Base-by-base conservation (phyloP, 2,113 vertebrate genomes). In the Morone chrysops region DNA sequence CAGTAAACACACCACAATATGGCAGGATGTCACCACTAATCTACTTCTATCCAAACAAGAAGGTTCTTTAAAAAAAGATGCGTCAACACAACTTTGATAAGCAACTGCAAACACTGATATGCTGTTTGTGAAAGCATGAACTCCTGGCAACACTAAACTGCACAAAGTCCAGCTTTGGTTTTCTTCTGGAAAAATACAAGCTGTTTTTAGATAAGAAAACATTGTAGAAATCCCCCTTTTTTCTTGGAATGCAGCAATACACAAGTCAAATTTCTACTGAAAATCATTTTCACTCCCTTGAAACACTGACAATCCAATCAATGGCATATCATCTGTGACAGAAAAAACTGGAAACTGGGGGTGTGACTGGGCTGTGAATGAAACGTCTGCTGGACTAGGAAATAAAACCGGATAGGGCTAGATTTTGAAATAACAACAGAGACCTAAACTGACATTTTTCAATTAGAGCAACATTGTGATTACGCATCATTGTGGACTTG, bases 261-360 rank as follows among this genome's bases (percentile, higher is more conserved):
- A 67, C 61, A 67, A 41, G 43, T 75, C 62, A 18, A 22, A 70
- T 70, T 31, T 86, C 75, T 47, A 20, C 60, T 14, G 63, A 80
- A 59, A 43, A 75, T 87, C 75, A 56, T 45, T 61, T 75, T 82
- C 78, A 53, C 53, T 78, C 54, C 69, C 63, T 66, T 66, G 56
- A 80, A 72, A 82, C 12, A 25, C 63, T 83, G 56, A 86, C 81
- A 75, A 77, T 70, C 54, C n/a, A 67, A 89, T 80, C 67, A 80
- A 43, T 43, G 60, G 60, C 40, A n/a, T n/a, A 40, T 70, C 54
- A 69, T 70, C 63, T 18, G 13, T 22, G 78, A 69, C 72, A 84
- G 48, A 80, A 72, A 54, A 65, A 48, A 38, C 61, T 56, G 81
- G 31, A 89, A 89, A 75, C 41, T n/a, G 57, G 17, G 68, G 57